Evolutionary conservation across 2,797 vertebrate species (phyloP).

Genomic region (Muscicapa comitata): DNA sequence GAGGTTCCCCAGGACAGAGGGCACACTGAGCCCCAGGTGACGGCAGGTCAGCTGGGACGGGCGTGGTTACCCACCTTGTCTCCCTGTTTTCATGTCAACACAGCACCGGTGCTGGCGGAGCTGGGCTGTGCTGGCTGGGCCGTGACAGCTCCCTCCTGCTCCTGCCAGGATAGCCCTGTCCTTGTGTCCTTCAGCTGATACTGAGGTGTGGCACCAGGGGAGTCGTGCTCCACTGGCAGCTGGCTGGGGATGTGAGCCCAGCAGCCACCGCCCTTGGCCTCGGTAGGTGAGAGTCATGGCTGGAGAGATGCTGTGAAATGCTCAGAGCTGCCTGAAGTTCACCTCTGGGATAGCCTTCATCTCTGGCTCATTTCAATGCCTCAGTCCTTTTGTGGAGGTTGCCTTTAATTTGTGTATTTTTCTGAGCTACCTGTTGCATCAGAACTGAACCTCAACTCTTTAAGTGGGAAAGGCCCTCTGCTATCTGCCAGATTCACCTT

Average conservation of each 20-base stretch:
- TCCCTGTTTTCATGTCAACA: conserved; percentile 27
- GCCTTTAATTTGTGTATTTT: not conserved
- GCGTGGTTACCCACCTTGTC: not conserved
- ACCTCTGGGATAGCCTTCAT: not conserved
- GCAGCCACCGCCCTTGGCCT: accelerated
- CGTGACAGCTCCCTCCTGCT: not conserved
- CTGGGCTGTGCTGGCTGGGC: not conserved
- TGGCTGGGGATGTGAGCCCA: accelerated
- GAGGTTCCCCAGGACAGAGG: not conserved
- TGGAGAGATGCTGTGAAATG: not conserved
- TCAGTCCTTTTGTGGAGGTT: not conserved
- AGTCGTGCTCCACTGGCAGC: accelerated
- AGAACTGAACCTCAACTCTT: not conserved
- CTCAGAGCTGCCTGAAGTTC: not conserved
- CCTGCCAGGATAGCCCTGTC: accelerated
- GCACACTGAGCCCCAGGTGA: accelerated
- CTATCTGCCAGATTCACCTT: not conserved
- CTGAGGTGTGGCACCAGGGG: accelerated
- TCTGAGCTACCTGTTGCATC: not conserved
- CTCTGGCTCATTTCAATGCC: not conserved
- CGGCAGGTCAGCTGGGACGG: not conserved
- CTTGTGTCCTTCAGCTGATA: not conserved
- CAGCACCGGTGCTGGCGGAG: accelerated
- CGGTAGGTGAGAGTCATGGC: accelerated
- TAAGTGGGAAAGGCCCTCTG: not conserved